Evolutionary conservation across 53 echinoderm and acorn worm genomes (phyloP), one percentile per base, ranked within the genome.

Genomic region (Holothuria leucospilota): DNA sequence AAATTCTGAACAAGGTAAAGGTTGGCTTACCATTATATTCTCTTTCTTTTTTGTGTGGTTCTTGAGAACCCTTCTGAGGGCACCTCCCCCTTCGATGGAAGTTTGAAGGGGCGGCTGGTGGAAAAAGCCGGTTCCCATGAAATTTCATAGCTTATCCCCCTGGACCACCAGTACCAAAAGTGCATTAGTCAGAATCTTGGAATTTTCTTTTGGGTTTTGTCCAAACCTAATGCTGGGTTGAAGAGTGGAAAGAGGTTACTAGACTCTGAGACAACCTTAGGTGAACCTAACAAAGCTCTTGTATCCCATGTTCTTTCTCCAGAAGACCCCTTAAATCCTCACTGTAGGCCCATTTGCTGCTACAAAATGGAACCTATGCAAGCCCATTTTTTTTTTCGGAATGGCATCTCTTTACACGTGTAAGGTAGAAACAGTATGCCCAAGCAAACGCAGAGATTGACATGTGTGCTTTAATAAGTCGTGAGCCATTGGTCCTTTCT

Each of bases 21-120:
- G 27, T 30, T 66, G 30, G 6, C 67, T 66, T 66, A 26, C 27
- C 67, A 28, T 20, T 30, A 39, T 6, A 6, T 72, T 34, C 73
- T 72, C 73, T 41, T 72, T 72, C 73, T 18, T 72, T 72, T 72
- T 39, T 15, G n/a, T 72, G 73, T 39, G 73, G 38, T 26, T 66
- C 30, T 66, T 26, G 30, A 28, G 27, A 28, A 66, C 13, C 16
- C 30, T 66, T 6, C 30, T 30, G 27, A 2, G 27, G 27, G 9
- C 14, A 26, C 67, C 30, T n/a, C 1, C 30, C 30, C 27, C 67
- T 66, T 39, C 67, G 67, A 66, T 6, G 27, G 30, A 25, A 12
- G 2, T 6, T 13, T 0, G 67, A 66, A 66, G 67, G 39, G 39
- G 39, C 39, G 39, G 73, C 38, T 73, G 73, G 39, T 13, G 20